Evolutionary conservation across 2,888 invertebrate genomes (phyloP), one percentile per base, ranked within the genome.

Genomic region (Cosmorhoe ocellata): DNA sequence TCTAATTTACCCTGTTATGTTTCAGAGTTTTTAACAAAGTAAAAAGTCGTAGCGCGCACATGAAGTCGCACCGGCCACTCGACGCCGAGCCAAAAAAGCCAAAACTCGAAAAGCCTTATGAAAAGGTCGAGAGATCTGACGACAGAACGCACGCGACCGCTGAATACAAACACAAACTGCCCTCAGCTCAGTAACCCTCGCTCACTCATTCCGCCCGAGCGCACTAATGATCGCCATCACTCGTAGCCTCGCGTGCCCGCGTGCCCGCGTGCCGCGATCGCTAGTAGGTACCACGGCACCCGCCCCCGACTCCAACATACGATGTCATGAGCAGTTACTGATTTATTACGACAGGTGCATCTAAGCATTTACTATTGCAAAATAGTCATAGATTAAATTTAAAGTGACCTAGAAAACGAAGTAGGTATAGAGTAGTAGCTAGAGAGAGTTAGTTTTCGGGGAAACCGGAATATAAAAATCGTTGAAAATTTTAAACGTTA

Each of bases 1-100:
- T 81, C 73, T 87, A 84, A 89, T 84, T 71, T 81, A 79, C 79
- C 84, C 83, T 86, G 71, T 90, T 87, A 84, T 85, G 86, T 92
- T 92, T 69, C 94, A 98, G 98, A 93, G 95, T 98, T 87, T 98
- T 98, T 93, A 95, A 94, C 92, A 98, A 98, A 93, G 97, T 98
- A 81, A 98, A 98, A 93, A 99, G 98, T 92, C 95, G 99, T 90
- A 99, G 98, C 91, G 99, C 99, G 64, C 99, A 99, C 91, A 99
- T 99, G 99, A 99, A 99, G 92, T 98, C 98, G 67, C 99, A 99
- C 92, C 95, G 97, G 81, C 95, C 96, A 72, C 95, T 95, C 82
- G 97, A 97, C 91, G 93, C 94, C 84, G 96, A 95, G 84, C 92
- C 93, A 63, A 93, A 92, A 90, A 91, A 93, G 90, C 91, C 92